phyloP scores from a whole-genome alignment of 2,113 vertebrate genomes.

The Psittacara wagleri region DNA sequence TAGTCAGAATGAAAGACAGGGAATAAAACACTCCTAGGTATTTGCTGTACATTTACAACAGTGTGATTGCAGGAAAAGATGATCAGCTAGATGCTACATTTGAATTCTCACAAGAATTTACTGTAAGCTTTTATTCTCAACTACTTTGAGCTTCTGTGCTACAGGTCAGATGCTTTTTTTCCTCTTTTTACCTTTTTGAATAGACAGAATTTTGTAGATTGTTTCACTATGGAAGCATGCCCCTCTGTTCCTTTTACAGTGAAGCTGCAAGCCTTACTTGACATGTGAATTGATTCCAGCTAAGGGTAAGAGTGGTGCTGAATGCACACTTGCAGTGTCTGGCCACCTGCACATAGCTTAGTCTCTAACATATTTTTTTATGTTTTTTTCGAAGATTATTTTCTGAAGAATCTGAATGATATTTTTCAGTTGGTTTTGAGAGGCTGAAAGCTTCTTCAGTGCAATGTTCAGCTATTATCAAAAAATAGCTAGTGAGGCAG shows the following conservation, averaged over 20 bases:
- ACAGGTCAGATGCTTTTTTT: neutral
- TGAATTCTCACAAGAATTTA: neutral
- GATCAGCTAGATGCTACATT: neutral
- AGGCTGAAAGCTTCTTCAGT: neutral
- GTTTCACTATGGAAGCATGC: neutral
- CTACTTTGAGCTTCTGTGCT: neutral
- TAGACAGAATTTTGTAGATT: neutral
- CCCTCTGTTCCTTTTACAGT: neutral
- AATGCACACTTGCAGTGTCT: neutral
- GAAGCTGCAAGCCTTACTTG: neutral
- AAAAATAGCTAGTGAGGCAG: neutral
- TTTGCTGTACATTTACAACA: neutral
- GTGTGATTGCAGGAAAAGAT: neutral
- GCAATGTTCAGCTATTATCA: neutral
- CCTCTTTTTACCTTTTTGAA: neutral
- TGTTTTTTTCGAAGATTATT: neutral
- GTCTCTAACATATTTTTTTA: neutral
- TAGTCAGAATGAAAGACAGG: neutral
- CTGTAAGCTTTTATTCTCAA: neutral
- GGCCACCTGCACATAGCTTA: neutral
- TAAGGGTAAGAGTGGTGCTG: neutral
- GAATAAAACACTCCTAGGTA: neutral
- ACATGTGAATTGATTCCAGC: neutral
- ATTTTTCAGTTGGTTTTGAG: neutral
- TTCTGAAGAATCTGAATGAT: neutral